Base-by-base conservation (phyloP, 2,888 invertebrate genomes). In the Bhutanitis thaidina region DNA sequence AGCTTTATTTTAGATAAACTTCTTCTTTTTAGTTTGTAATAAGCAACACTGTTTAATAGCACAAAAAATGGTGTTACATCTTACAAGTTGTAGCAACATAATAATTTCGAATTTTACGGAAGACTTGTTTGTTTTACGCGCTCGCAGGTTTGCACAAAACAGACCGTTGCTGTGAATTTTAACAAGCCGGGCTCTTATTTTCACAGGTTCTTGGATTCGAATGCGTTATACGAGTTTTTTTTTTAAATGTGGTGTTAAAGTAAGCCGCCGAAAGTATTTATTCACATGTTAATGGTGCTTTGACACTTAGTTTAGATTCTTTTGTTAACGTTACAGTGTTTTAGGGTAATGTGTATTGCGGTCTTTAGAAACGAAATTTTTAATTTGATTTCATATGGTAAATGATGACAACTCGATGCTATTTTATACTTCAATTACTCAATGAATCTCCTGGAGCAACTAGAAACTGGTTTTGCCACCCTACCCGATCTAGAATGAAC, bases 91-190 rank as follows among this genome's bases (percentile, higher is more conserved):
- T 43, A 15, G 20, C 32, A 34, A 34, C 39, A 39, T 32, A 36
- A 46, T 39, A 51, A 39, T 32, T 34, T 7, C 7, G 35, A 49
- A 80, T 83, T 84, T 84, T 73, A 84, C 84, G 83, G 74, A 69
- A 81, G 73, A 81, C 60, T 76, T 81, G 65, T 85, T 84, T 84
- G 85, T 86, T 77, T 84, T 79, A 77, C 72, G 76, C 66, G 62
- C 62, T 55, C 59, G 61, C 60, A 62, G 71, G 65, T 74, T 65
- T 45, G 60, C 68, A 80, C 71, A 82, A 77, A 74, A 65, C 60
- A 20, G 5, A 56, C 55, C 58, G 25, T 58, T 72, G 72, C 69
- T 72, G 82, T 85, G 80, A 87, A 77, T 84, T 86, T 78, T 83
- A 81, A 85, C 82, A 79, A 75, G 78, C 60, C 67, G 65, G 59